Base-by-base conservation (phyloP, 2,888 invertebrate genomes). In the Mythimna albipuncta region DNA sequence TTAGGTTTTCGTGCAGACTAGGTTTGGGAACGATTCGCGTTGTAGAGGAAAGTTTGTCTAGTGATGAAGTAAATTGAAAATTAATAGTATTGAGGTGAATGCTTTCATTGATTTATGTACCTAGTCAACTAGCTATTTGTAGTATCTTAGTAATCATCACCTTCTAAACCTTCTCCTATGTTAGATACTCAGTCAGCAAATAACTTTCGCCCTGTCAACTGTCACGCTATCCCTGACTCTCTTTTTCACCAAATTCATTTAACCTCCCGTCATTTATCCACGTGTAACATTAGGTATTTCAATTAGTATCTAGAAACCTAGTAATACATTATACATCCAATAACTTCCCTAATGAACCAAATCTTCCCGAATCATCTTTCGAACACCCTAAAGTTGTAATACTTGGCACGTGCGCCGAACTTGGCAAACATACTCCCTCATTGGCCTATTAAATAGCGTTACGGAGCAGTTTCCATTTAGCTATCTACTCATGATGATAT, bases 371-470 rank as follows among this genome's bases (percentile, higher is more conserved):
- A 10, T 2, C 21, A 58, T 64, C 54, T 32, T 63, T 52, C 50
- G 26, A 62, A 70, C n/a, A 68, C 50, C 70, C 41, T 11, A 58
- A 72, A 81, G 21, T 78, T 69, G 6, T 41, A 59, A 67, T 58
- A 69, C 59, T 69, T 67, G 64, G 41, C 82, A 72, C 77, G 72
- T 68, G 55, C 32, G 16, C 54, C n/a, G 7, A 75, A 82, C 72
- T 69, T 76, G 54, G 57, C 72, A 69, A 68, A 65, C 66, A 72
- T 65, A 75, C 71, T 66, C 72, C 54, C 44, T 68, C 62, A 78
- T 73, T 72, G 63, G 47, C 67, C 79, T 69, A 85, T 84, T 83
- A 85, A 71, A 61, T 73, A 38, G 62, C 75, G 68, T 85, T 83
- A 77, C 71, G 54, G 32, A 59, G 73, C 82, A 82, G 66, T 82